phyloP scores from a whole-genome alignment of 37 sponge, comb jelly and placozoan species.

The Halichondria panicea region DNA sequence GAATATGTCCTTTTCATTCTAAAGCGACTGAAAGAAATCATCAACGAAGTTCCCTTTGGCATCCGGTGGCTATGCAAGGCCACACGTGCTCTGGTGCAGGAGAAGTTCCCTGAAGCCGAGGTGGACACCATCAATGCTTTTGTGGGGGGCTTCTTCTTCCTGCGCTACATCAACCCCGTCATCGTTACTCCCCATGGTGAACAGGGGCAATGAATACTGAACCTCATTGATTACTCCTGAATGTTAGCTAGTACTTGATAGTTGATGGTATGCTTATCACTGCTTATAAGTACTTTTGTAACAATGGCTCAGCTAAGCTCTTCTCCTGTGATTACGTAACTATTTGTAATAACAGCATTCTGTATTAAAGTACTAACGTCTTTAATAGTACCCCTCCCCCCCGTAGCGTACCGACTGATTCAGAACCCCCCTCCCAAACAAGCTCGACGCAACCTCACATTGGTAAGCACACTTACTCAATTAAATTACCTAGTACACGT shows the following conservation, averaged over 20 bases:
- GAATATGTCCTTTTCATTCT: slow-evolving; percentile 57
- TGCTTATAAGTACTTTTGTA: too few species aligned
- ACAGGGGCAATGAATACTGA: too few species aligned
- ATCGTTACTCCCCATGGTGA: slow-evolving; percentile 81
- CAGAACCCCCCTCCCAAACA: slow-evolving; percentile 41
- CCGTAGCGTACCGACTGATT: slow-evolving; percentile 58
- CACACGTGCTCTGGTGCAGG: slow-evolving; percentile 68
- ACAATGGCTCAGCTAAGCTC: too few species aligned
- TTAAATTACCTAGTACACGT: neutral
- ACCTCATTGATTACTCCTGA: too few species aligned
- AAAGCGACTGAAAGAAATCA: slow-evolving; percentile 44
- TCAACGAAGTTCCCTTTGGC: slow-evolving; percentile 81
- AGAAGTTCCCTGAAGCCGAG: slow-evolving; percentile 84
- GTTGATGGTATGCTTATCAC: too few species aligned
- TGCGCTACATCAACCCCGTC: slow-evolving; percentile 85
- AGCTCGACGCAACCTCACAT: slow-evolving; percentile 66
- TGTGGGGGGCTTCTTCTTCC: slow-evolving; percentile 90
- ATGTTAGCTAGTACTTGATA: too few species aligned
- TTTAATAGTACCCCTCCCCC: neutral
- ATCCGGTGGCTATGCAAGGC: slow-evolving; percentile 95
- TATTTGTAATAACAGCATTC: too few species aligned
- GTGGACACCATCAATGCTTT: slow-evolving; percentile 72
- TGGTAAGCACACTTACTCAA: slow-evolving; percentile 36
- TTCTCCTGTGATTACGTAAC: too few species aligned
- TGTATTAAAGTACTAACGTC: too few species aligned